Percentiles rank a stretch among this genome's conserved stretches.
phyloP scores from a whole-genome alignment of 2,113 vertebrate genomes.

The Panurus biarmicus region DNA sequence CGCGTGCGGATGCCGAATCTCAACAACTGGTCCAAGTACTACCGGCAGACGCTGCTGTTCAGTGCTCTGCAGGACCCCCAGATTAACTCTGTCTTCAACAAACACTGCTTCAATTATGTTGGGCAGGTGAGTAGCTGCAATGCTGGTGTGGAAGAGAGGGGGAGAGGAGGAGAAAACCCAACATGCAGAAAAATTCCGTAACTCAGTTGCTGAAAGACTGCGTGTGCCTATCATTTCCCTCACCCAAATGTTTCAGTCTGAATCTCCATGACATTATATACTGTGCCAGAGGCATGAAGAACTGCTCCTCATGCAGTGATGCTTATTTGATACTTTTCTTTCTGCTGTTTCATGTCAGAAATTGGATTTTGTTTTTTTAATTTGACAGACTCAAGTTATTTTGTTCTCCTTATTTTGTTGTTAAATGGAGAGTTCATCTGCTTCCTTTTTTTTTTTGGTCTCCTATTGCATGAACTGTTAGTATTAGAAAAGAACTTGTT shows the following conservation, averaged over 20 bases:
- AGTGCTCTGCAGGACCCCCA: slow-evolving; percentile 88
- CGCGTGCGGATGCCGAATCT: slow-evolving; percentile 91
- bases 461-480: not conserved
- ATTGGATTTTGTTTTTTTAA: not conserved
- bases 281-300: not conserved
- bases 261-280: not conserved
- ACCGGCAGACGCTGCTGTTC: slow-evolving; percentile 91
- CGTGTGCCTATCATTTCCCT: not conserved
- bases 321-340: not conserved
- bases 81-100: slow-evolving; percentile 88
- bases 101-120: slow-evolving; percentile 82
- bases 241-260: not conserved
- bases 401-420: not conserved
- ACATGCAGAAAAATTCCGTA: accelerated
- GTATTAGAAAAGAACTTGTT: too few relatives aligned
- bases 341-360: not conserved
- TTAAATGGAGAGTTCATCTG: not conserved
- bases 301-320: not conserved
- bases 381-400: not conserved
- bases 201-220: not conserved
- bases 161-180: not conserved
- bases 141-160: accelerated
- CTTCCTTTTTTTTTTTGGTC: not conserved
- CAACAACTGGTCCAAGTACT: slow-evolving; percentile 85
- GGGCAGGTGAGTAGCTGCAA: slow-evolving; percentile 79